Percentiles rank a stretch among this genome's conserved stretches.
phyloP scores from a whole-genome alignment of 2,113 vertebrate species.

The Dermatemys mawii region DNA sequence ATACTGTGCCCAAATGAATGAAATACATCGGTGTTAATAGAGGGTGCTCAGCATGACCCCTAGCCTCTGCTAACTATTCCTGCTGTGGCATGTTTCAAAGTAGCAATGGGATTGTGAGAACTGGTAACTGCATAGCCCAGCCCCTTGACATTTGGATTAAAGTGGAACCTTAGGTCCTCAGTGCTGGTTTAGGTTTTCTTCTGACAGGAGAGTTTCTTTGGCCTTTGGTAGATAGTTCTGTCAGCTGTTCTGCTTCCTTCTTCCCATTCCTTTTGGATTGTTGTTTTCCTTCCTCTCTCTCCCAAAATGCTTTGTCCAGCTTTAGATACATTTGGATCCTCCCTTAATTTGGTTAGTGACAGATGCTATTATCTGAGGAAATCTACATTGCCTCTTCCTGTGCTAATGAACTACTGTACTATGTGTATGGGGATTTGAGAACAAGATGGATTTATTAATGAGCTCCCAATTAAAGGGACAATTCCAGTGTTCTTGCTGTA shows the following conservation, averaged over 20 bases:
- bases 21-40: neutral
- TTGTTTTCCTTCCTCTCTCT: neutral
- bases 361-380: conserved; percentile 81
- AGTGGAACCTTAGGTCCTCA: neutral
- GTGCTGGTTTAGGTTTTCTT: no score
- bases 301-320: conserved; percentile 16
- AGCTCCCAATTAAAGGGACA: conserved; percentile 77
- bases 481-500: conserved; percentile 31
- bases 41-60: neutral
- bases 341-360: conserved; percentile 77
- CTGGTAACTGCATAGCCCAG: neutral
- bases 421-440: conserved; percentile 71
- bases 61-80: neutral
- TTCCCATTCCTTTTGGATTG: neutral
- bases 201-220: neutral
- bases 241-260: neutral
- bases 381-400: conserved; percentile 81
- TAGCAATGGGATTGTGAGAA: fast-evolving
- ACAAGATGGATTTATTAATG: conserved; percentile 80
- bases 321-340: conserved; percentile 58
- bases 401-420: conserved; percentile 79
- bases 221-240: neutral
- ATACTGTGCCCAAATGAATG: neutral
- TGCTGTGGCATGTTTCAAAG: neutral
- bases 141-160: neutral